Evolutionary conservation across 2,113 vertebrate species (phyloP), one percentile per base, ranked within the genome.

Genomic region (Solea solea): DNA sequence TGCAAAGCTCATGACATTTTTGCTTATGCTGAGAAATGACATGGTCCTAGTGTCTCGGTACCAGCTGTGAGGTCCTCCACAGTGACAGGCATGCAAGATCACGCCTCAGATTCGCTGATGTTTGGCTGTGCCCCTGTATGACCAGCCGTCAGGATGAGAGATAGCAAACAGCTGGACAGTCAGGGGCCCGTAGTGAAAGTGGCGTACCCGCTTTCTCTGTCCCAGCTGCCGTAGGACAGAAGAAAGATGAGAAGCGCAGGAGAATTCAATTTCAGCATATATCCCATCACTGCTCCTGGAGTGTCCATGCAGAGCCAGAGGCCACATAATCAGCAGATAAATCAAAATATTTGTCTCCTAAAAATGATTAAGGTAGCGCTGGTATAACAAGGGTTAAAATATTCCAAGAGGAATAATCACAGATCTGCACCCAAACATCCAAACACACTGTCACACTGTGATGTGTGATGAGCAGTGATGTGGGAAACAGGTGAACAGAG

Each of bases 111-210:
- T 65, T 49, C 7, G 14, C 59, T 62, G 70, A 82, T 74, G 70
- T 64, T 77, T 27, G n/a, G 42, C 63, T 72, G 61, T 65, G 63
- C 67, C 74, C 78, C 65, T 61, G 80, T 76, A 85, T 72, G 65
- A 72, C 64, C 64, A 73, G 73, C 76, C 25, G 63, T 89, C 90
- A 90, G 75, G 69, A 86, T 91, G 89, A 93, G 77, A 80, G 85
- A 91, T 88, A 60, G 89, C 74, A 68, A 89, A 88, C 91, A 93
- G 89, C 89, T 92, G 91, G 86, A 64, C 51, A 68, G 63, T 78
- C 11, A 15, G 68, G 59, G 79, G 81, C 74, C 76, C 45, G 55
- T 64, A 86, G 88, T 87, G 75, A 89, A 88, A 86, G 81, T 28
- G 62, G 64, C 88, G 84, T 86, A 82, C 78, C 66, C 72, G 62